These are phyloP conservation scores for Colinus virginianus DNA, from an alignment of 2,113 vertebrate species.

Conservation along the genomic window DNA sequence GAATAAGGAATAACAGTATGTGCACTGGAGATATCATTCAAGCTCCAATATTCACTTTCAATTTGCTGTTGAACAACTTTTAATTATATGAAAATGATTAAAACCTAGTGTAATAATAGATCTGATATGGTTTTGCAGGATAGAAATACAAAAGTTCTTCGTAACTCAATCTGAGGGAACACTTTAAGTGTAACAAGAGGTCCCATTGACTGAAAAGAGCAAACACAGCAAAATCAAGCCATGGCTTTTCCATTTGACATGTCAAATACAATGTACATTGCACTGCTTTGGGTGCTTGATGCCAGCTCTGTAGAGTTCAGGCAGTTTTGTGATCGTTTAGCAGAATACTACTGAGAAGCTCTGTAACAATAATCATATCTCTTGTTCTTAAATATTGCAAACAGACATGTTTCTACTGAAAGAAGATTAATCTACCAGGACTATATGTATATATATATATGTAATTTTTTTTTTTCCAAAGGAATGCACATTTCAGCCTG, in stretches of 20 bases:
- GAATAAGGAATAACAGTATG: not conserved
- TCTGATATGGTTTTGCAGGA: not conserved
- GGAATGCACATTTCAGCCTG: conserved; percentile 54
- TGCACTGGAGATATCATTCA: not conserved
- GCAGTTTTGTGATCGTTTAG: not conserved
- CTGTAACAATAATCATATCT: not conserved
- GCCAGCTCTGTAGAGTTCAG: not conserved
- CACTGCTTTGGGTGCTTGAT: not conserved
- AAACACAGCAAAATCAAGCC: not conserved
- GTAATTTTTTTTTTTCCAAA: conserved; percentile 17
- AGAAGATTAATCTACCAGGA: conserved; percentile 44
- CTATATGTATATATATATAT: not conserved
- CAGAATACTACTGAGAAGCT: not conserved
- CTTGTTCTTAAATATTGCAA: not conserved
- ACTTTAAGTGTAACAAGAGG: not conserved
- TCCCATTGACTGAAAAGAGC: conserved; percentile 4
- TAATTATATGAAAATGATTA: conserved; percentile 13
- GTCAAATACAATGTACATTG: conserved; percentile 20
- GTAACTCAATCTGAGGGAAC: conserved; percentile 4
- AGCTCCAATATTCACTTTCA: not conserved
- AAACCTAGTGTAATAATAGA: not conserved
- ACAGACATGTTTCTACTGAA: not conserved
- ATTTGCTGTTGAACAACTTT: not conserved
- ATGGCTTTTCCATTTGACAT: conserved; percentile 40
- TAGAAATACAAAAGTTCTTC: not conserved